phyloP scores from a whole-genome alignment of 1,140 invertebrate species.

The Ruditapes philippinarum region DNA sequence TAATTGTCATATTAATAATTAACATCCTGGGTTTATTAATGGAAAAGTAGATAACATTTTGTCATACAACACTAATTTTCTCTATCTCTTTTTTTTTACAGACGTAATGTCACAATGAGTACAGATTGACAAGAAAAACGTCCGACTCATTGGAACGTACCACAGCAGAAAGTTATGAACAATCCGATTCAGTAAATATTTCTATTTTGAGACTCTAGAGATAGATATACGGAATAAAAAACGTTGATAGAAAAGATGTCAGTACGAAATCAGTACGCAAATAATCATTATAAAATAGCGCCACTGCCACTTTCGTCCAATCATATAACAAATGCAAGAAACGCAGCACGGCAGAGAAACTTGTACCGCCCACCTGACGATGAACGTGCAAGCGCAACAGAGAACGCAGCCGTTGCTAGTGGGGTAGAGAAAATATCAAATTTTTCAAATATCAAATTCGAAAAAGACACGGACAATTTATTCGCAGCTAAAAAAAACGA shows the following conservation, averaged over 20 bases:
- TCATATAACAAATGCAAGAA: constrained; percentile 4
- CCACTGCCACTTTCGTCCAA: neutral
- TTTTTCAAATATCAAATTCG: neutral
- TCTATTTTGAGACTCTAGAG: no score
- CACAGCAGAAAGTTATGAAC: no score
- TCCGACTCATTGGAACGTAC: no score
- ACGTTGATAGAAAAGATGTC: neutral
- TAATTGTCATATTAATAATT: no score
- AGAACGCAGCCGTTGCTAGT: neutral
- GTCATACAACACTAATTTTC: no score
- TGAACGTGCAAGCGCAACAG: neutral
- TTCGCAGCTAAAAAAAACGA: neutral
- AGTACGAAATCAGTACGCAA: constrained; percentile 20
- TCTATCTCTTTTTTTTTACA: no score
- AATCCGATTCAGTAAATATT: no score
- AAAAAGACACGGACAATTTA: neutral
- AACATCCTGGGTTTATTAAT: no score
- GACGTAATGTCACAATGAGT: no score
- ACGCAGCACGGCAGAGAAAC: neutral
- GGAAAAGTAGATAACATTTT: no score
- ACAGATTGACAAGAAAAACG: no score
- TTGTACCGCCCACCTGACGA: neutral
- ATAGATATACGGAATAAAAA: no score
- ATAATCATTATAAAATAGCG: constrained; percentile 31
- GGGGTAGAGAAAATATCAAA: neutral